These are phyloP conservation scores for Corvus hawaiiensis DNA, from an alignment of 2,113 vertebrate species.

Conservation along the genomic window DNA sequence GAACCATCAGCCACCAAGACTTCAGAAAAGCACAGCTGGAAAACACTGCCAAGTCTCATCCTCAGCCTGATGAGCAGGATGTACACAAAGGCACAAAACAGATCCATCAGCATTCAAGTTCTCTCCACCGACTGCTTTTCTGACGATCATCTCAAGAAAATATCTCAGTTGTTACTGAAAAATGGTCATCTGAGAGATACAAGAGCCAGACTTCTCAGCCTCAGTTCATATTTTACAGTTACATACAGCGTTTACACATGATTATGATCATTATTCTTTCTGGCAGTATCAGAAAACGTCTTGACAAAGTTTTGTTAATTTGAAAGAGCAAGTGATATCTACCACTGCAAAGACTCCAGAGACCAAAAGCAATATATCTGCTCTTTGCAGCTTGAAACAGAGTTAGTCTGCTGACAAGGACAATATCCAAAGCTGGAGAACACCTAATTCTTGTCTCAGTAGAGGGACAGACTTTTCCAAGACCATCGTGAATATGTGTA, in stretches of 20 bases:
- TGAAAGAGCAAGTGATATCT: neutral
- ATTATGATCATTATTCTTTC: neutral
- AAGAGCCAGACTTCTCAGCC: neutral
- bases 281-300: neutral
- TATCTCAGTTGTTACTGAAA: neutral
- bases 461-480: neutral
- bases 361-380: neutral
- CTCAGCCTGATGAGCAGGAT: neutral
- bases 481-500: neutral
- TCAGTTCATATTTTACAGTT: neutral
- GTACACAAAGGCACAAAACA: slow-evolving; percentile 4
- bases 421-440: neutral
- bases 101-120: neutral
- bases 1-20: neutral
- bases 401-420: neutral
- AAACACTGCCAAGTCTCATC: neutral
- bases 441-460: neutral
- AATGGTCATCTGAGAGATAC: neutral
- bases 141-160: neutral
- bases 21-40: neutral
- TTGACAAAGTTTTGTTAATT: neutral
- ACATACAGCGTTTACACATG: neutral
- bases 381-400: neutral
- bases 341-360: neutral
- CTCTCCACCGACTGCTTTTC: neutral